phyloP scores from a whole-genome alignment of 2,113 vertebrate species.

The Paradisaea rubra region DNA sequence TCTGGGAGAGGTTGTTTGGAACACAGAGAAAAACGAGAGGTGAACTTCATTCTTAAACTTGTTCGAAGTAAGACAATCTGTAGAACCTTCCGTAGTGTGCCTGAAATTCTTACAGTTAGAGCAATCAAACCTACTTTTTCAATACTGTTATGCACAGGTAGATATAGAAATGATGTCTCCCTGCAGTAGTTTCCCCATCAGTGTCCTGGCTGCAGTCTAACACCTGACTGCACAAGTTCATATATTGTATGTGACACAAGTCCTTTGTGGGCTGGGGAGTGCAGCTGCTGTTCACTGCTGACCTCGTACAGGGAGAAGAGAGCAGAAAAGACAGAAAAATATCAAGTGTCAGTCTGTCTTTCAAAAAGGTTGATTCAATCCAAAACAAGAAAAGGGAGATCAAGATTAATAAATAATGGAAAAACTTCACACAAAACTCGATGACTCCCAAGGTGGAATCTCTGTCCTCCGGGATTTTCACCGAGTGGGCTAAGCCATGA shows the following conservation, averaged over 20 bases:
- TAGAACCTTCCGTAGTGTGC: not conserved
- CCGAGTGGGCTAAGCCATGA: not conserved
- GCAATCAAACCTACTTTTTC: not conserved
- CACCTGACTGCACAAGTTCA: not conserved
- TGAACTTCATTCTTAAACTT: not conserved
- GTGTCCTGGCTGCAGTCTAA: not conserved
- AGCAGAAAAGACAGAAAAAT: not conserved
- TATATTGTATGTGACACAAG: not conserved
- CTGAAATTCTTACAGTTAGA: not conserved
- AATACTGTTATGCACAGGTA: not conserved
- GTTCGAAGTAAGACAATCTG: not conserved
- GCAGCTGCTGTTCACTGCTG: not conserved
- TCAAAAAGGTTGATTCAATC: not conserved
- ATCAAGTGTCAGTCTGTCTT: not conserved
- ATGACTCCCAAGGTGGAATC: not conserved
- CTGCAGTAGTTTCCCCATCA: not conserved
- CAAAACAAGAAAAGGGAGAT: not conserved
- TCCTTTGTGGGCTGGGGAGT: not conserved
- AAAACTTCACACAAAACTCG: not conserved
- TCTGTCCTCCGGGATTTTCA: not conserved
- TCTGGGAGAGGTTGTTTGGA: not conserved
- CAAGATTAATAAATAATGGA: not conserved
- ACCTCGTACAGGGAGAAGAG: rapidly evolving
- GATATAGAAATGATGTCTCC: rapidly evolving
- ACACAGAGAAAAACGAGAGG: rapidly evolving